Base-by-base conservation (phyloP, 2,797 vertebrate species). In the Hypotaenidia philippensis region DNA sequence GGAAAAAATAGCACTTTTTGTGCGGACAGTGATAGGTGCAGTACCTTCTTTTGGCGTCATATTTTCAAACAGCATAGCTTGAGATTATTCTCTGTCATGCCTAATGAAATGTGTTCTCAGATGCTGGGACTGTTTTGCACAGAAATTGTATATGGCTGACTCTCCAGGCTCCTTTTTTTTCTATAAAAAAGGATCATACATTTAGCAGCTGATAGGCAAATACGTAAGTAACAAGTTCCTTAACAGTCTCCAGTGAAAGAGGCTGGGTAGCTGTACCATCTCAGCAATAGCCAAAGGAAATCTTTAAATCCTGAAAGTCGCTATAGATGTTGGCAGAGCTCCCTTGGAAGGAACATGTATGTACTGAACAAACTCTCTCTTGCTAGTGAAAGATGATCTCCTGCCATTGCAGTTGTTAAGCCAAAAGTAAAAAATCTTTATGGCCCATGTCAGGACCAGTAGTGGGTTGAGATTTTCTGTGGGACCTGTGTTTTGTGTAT, bases 1-100 rank as follows among this genome's bases (percentile, higher is more conserved):
- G 75, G 91, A 88, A 96, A 96, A 95, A 94, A 97, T 80, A 97
- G 96, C 26, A 5, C 56, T 74, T 92, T 97, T 82, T 96, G 31
- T 77, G 64, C 89, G 96, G 89, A 50, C 76, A 55, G 83, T 64
- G 81, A 59, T 72, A 94, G 69, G 80, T 86, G 47, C 66, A 75
- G 83, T 83, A 70, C 79, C 66, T 96, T 75, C 26, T 83, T 93
- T 95, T 89, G 90, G 65, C 87, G 83, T 94, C 25, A 2, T 80
- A 10, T 87, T 89, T 82, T 94, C 27, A 12, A 63, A 25, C 66
- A 64, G 36, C 27, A 38, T 60, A 87, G 71, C 66, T 81, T 93
- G 55, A 66, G 66, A 87, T 97, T 95, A 53, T 90, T 94, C 87
- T 94, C 83, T 93, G 53, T 93, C 21, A 31, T 83, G 71, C 79